Percentiles rank a stretch among this genome's conserved stretches.
These are phyloP conservation scores for Numida meleagris DNA, from an alignment of 2,113 vertebrate genomes.

Conservation along the genomic window DNA sequence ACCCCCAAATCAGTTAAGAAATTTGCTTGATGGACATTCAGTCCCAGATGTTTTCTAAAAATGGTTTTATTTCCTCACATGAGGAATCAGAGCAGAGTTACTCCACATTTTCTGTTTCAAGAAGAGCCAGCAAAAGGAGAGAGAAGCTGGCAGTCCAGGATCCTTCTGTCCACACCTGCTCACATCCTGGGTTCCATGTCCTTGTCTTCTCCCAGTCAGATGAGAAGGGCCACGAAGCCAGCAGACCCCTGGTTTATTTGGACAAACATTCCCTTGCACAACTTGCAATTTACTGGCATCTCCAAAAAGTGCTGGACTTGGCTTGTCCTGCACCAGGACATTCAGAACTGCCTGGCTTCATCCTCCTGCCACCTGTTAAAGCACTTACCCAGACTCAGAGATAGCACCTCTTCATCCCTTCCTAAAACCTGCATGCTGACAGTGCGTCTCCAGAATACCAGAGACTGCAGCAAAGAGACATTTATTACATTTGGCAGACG, in stretches of 20 bases:
- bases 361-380: background rate
- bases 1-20: background rate
- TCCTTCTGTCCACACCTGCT: background rate
- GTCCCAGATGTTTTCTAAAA: background rate
- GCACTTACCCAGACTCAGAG: background rate
- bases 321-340: background rate
- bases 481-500: background rate
- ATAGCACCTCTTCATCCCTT: background rate
- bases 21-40: background rate
- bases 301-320: conserved; percentile 3
- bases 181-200: background rate
- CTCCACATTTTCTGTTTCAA: background rate
- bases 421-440: background rate
- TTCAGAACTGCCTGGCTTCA: background rate
- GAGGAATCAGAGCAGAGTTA: background rate
- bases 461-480: background rate
- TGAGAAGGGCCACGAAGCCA: background rate
- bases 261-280: conserved; percentile 23
- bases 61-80: background rate
- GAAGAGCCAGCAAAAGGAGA: background rate
- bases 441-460: background rate
- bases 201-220: background rate
- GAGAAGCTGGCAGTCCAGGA: background rate
- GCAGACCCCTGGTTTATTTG: conserved; percentile 12
- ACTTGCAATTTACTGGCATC: conserved; percentile 3